Evolutionary conservation across 2,797 vertebrate genomes (phyloP).

Genomic region (Syngnathus acus): DNA sequence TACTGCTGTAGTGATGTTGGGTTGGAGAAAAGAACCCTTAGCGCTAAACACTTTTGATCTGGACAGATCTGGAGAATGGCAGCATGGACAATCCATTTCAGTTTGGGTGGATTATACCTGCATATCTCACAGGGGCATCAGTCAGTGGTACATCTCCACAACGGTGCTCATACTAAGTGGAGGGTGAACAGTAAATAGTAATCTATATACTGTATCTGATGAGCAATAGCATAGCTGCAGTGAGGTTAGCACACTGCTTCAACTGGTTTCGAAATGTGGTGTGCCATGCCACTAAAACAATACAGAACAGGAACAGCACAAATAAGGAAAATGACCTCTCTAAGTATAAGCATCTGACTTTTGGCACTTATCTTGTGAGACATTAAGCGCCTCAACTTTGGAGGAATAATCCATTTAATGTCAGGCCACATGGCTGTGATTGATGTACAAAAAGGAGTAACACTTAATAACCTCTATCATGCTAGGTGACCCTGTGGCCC

Average conservation of each 20-base stretch:
- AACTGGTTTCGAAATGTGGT: slow-evolving; percentile 38
- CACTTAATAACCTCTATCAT: slow-evolving; percentile 74
- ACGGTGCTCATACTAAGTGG: slow-evolving; percentile 50
- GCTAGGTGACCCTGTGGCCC: slow-evolving; percentile 55
- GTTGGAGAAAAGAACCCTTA: slow-evolving; percentile 31
- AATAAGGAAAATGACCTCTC: slow-evolving; percentile 51
- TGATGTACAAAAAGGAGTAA: slow-evolving; percentile 58
- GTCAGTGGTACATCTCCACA: slow-evolving; percentile 49
- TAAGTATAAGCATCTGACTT: slow-evolving; percentile 43
- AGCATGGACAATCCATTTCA: slow-evolving; percentile 47
- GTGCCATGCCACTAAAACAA: slow-evolving; percentile 13
- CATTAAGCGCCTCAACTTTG: slow-evolving; percentile 54
- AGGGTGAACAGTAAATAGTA: slow-evolving; percentile 29
- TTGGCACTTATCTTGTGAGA: slow-evolving; percentile 64
- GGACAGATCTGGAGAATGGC: slow-evolving; percentile 34
- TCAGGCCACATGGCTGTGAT: slow-evolving; percentile 53
- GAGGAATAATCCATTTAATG: slow-evolving; percentile 67
- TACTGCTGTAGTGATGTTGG: slow-evolving; percentile 42
- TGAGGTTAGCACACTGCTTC: slow-evolving; percentile 30
- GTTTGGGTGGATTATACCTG: slow-evolving; percentile 58
- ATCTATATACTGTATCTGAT: slow-evolving; percentile 16
- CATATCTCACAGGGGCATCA: slow-evolving; percentile 53
- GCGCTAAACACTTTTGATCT: slow-evolving; percentile 64
- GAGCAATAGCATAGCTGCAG: slow-evolving; percentile 9
- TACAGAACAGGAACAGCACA: slow-evolving; percentile 13